phyloP scores from a whole-genome alignment of 2,888 invertebrate genomes.

The Hypena proboscidalis region DNA sequence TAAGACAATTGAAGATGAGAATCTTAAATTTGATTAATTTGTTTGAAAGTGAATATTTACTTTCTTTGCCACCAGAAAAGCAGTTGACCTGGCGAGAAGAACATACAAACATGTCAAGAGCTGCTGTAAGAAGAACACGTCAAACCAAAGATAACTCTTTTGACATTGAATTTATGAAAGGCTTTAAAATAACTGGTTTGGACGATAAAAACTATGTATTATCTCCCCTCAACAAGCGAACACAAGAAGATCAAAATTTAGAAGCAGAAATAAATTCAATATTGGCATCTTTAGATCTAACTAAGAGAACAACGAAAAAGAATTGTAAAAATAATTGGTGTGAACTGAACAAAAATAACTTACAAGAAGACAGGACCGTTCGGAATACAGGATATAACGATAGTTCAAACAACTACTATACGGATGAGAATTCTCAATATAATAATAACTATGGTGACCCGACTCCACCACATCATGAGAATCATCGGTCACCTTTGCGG shows the following conservation, averaged over 20 bases:
- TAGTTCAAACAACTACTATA: background rate
- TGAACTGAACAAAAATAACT: background rate
- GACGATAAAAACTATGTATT: slow-evolving; percentile 14
- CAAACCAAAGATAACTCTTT: slow-evolving; percentile 10
- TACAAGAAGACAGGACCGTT: background rate
- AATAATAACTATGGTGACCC: slow-evolving; percentile 5
- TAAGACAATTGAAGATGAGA: too few species aligned
- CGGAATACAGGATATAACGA: slow-evolving; percentile 1
- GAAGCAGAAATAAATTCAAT: background rate
- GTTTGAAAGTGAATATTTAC: too few species aligned
- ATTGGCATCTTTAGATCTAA: background rate
- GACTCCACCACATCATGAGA: background rate
- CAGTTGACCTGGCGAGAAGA: slow-evolving; percentile 15
- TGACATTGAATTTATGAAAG: slow-evolving; percentile 18
- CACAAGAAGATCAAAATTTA: background rate
- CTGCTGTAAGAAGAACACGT: slow-evolving; percentile 19
- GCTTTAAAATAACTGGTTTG: slow-evolving; percentile 8
- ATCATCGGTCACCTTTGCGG: background rate
- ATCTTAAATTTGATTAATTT: too few species aligned
- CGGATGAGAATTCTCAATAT: background rate
- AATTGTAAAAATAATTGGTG: background rate
- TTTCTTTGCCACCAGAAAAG: slow-evolving; percentile 36
- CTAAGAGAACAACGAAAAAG: background rate
- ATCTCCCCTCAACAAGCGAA: slow-evolving; percentile 17
- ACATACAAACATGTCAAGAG: slow-evolving; percentile 4